A percentile compares a stretch with the other conserved stretches of the same genome.
Conservation (phyloP, 2,113 vertebrate species). For the Callocephalon fimbriatum region DNA sequence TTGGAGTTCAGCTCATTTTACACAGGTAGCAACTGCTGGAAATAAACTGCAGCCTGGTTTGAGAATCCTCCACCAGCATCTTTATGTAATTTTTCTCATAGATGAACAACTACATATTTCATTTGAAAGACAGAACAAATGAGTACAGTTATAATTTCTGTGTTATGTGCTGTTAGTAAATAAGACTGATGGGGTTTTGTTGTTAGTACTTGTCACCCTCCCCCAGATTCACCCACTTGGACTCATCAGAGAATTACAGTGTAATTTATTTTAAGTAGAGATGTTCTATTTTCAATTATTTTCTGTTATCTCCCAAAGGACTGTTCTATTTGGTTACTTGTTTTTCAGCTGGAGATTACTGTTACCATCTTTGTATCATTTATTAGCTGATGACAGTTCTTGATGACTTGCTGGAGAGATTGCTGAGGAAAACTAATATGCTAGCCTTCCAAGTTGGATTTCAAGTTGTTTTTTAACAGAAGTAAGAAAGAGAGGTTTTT, state of each 20-base stretch:
- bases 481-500: background rate
- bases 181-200: background rate
- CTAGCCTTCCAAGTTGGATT: background rate
- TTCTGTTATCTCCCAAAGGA: conserved; percentile 16
- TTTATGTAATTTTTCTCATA: background rate
- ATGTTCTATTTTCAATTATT: conserved; percentile 43
- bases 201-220: background rate
- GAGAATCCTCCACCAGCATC: background rate
- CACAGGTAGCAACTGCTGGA: background rate
- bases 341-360: conserved; percentile 34
- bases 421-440: conserved; percentile 20
- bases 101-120: background rate
- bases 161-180: background rate
- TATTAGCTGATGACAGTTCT: conserved; percentile 34
- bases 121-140: background rate
- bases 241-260: background rate
- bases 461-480: background rate
- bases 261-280: conserved; percentile 53
- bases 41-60: background rate
- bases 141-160: background rate
- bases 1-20: background rate
- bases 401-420: conserved; percentile 27
- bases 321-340: background rate
- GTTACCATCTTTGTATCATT: conserved; percentile 17
- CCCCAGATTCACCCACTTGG: background rate